phyloP scores from a whole-genome alignment of 2,113 vertebrate species.

The Tyrannus savana region DNA sequence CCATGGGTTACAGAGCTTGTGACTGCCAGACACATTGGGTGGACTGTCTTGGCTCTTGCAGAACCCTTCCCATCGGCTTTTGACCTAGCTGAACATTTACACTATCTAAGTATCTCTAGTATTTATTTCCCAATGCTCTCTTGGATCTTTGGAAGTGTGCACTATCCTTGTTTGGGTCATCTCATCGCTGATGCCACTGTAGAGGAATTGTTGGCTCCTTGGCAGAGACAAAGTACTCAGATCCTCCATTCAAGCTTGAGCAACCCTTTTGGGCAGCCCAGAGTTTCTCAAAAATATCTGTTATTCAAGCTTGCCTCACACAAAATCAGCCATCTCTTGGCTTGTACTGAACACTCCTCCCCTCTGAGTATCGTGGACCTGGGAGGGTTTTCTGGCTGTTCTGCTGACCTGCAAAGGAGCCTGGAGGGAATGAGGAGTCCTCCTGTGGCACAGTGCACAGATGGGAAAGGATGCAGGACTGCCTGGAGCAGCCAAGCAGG shows the following conservation, averaged over 20 bases:
- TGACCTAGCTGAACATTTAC: background rate
- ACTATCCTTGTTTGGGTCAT: background rate
- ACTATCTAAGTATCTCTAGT: background rate
- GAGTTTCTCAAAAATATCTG: background rate
- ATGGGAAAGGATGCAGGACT: background rate
- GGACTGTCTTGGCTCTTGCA: background rate
- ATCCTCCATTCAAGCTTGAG: background rate
- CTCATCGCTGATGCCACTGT: background rate
- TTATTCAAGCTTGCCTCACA: background rate
- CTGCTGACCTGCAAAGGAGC: background rate
- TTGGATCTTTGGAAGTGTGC: background rate
- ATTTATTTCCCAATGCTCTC: background rate
- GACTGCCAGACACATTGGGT: rapidly evolving
- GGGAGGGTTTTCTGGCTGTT: background rate
- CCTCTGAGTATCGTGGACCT: background rate
- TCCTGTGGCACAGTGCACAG: background rate
- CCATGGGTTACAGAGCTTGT: background rate
- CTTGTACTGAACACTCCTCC: background rate
- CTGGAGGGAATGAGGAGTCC: background rate
- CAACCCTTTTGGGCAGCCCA: background rate
- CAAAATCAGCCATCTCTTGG: background rate
- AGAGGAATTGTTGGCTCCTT: background rate
- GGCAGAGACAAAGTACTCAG: rapidly evolving
- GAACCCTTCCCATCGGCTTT: rapidly evolving
- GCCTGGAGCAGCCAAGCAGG: background rate